Percentiles rank a stretch among this genome's conserved stretches.
Evolutionary conservation across 2,888 invertebrate species (phyloP).

Genomic region (Pyrocoelia pectoralis): DNA sequence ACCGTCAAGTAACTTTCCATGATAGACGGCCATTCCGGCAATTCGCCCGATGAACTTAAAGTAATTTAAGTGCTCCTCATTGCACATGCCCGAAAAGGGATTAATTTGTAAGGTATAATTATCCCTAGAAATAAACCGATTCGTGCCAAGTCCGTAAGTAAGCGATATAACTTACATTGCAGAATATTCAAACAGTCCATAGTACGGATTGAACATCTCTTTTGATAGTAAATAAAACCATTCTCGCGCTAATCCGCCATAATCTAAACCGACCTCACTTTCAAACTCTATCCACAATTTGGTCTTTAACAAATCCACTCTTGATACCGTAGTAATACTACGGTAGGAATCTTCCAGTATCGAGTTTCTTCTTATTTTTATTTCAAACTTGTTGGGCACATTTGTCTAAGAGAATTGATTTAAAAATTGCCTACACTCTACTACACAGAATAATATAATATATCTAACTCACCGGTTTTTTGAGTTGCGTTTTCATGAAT

Average conservation of each 20-base stretch:
- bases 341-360: conserved; percentile 98
- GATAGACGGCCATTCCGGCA: conserved; percentile 99
- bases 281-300: conserved; percentile 99
- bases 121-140: conserved; percentile 68
- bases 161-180: conserved; percentile 87
- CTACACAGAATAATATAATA: too few relatives aligned
- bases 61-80: conserved; percentile 97
- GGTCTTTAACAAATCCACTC: conserved; percentile 92
- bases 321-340: conserved; percentile 89
- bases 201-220: conserved; percentile 99
- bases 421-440: too few relatives aligned
- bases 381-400: conserved; percentile 97
- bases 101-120: conserved; percentile 99
- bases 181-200: conserved; percentile 98
- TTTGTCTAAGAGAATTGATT: too few relatives aligned
- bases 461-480: conserved; percentile 82
- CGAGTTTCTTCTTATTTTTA: conserved; percentile 88
- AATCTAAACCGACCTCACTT: conserved; percentile 95
- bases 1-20: conserved; percentile 97
- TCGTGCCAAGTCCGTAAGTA: not conserved
- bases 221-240: conserved; percentile 99
- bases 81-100: conserved; percentile 96
- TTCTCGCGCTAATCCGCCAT: conserved; percentile 95
- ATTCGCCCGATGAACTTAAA: conserved; percentile 98
- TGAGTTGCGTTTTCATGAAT: conserved; percentile 94